Conservation (phyloP, 2,888 invertebrate genomes). For the Synanthedon tipuliformis region DNA sequence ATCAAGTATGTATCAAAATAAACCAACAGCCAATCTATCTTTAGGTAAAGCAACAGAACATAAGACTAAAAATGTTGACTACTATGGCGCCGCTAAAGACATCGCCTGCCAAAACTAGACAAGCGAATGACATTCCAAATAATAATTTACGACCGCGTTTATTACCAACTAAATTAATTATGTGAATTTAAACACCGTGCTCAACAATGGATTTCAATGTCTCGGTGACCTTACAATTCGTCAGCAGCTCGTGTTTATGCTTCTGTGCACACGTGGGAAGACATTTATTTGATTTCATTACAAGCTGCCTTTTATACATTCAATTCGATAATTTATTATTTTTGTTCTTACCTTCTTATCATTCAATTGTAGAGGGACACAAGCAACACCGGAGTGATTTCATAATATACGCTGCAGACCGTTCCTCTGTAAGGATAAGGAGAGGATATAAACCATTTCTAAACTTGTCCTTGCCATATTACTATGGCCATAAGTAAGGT, state of each 20-base stretch:
- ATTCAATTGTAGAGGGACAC: too few relatives aligned
- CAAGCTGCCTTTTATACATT: too few relatives aligned
- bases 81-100: slow-evolving; percentile 10
- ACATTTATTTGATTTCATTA: not conserved
- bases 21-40: too few relatives aligned
- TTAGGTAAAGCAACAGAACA: slow-evolving; percentile 4
- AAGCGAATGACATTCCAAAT: slow-evolving; percentile 17
- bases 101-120: slow-evolving; percentile 8
- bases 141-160: slow-evolving; percentile 18
- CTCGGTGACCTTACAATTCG: not conserved
- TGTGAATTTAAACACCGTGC: slow-evolving; percentile 9
- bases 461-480: too few relatives aligned
- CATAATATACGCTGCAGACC: too few relatives aligned
- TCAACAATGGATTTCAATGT: slow-evolving; percentile 11
- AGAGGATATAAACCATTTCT: too few relatives aligned
- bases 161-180: slow-evolving; percentile 9
- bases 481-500: too few relatives aligned
- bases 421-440: too few relatives aligned
- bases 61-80: slow-evolving; percentile 11
- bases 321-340: too few relatives aligned
- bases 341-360: too few relatives aligned
- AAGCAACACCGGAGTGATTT: too few relatives aligned
- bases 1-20: too few relatives aligned
- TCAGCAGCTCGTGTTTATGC: not conserved
- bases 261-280: not conserved